Evolutionary conservation across 2,113 vertebrate species (phyloP), one percentile per base, ranked within the genome.

Genomic region (Lanius ludovicianus): DNA sequence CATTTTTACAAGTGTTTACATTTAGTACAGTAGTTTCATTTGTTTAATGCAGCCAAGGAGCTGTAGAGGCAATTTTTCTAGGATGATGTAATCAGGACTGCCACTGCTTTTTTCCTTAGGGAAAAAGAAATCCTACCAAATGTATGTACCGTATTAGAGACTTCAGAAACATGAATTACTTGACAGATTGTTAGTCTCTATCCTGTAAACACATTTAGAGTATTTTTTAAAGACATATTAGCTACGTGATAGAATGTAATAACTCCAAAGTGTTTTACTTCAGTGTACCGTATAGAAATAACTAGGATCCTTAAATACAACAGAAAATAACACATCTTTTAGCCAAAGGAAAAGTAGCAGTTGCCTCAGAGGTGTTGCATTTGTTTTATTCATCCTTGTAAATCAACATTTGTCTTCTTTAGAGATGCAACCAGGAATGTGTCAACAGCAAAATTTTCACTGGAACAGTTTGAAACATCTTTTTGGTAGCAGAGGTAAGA

Each of bases 1-100:
- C 63, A 53, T 92, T 96, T 96, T 96, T 92, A 96, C 87, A 95
- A 93, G 85, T 94, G 83, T 94, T 96, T 96, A 93, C 75, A 95
- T 89, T 94, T 92, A 46, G 78, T 92, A 79, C 57, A 89, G 84
- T 92, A 93, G 91, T 93, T 94, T 80, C 57, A 92, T 92, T 96
- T 91, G 80, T 96, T 91, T 91, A 90, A 96, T 69, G 59, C 74
- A 92, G 85, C 76, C 83, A 85, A 93, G 93, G 87, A 94, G 52
- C 86, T 68, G 59, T 77, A 82, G 71, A 94, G 69, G 74, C 60
- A 93, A 92, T 96, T 96, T 92, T 97, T 94, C 90, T 91, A 92
- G 60, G 0, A 0, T 94, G 86, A 95, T 95, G 73, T 84, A 96
- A 95, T 95, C 65, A 84, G 30, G 30, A 85, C 63, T 87, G 85